Evolutionary conservation across 2,888 invertebrate genomes (phyloP), one percentile per base, ranked within the genome.

Genomic region (Melitaea athalia): DNA sequence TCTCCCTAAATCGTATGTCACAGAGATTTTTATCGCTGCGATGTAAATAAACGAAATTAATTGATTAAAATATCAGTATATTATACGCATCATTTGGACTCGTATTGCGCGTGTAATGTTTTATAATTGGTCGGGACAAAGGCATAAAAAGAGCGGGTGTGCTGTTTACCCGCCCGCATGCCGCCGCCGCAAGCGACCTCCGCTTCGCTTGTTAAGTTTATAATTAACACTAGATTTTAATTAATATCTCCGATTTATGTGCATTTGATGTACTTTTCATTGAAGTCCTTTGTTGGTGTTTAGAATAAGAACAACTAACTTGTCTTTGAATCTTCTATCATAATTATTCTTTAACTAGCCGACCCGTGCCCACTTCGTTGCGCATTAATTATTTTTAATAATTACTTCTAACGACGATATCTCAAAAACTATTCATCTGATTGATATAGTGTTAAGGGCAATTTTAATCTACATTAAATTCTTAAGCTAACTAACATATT

Each of bases 121-220:
- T 24, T 70, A 66, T 68, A 71, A 71, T 71, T 66, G 70, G 68
- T 70, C 53, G 67, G 72, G 71, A 78, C 76, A 77, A 74, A 74
- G 75, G 73, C 78, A 77, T 80, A 83, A 83, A 84, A 81, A 84
- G 79, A 77, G 80, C 78, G 70, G 75, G 75, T 68, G 72, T 87
- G 86, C 73, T 88, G 87, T 87, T 88, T 85, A 81, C 74, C 74
- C 68, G 74, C 88, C 88, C 87, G 87, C 85, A 88, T 87, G 79
- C 76, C 79, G 77, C 75, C 75, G 75, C 82, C 81, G 75, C 79
- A 78, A 71, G 65, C 74, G 64, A 69, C 76, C 76, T 75, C 71
- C 76, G 72, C 75, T 70, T 75, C 74, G 75, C 68, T 71, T 76
- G 74, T 74, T 74, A 75, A 78, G 74, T 77, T 78, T 75, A 77